A percentile compares a stretch with the other conserved stretches of the same genome.
These are phyloP conservation scores for Coenonympha arcania DNA, from an alignment of 2,888 invertebrate species.

Conservation along the genomic window DNA sequence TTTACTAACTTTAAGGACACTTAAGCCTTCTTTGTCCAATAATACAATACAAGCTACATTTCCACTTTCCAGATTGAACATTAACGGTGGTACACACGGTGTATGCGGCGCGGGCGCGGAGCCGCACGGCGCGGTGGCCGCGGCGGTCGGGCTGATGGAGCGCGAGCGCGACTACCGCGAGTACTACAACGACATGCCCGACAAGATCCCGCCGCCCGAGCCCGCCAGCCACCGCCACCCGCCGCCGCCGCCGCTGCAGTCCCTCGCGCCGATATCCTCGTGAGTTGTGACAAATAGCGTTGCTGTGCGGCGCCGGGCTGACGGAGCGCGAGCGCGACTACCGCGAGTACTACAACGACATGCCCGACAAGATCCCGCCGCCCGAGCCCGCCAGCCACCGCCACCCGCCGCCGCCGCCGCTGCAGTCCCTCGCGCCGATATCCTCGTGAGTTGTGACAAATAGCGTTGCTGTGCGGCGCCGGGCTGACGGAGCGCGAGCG, in stretches of 20 bases:
- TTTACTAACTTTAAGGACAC: too few relatives aligned
- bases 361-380: constrained; percentile 90
- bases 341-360: constrained; percentile 96
- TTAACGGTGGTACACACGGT: constrained; percentile 62
- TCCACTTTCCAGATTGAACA: constrained; percentile 46
- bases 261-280: constrained; percentile 38
- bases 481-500: constrained; percentile 79
- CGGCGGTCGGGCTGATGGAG: constrained; percentile 70
- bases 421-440: constrained; percentile 47
- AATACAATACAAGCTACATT: neutral
- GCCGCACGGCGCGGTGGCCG: constrained; percentile 58
- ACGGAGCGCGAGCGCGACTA: constrained; percentile 78
- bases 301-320: too few relatives aligned
- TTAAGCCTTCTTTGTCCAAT: too few relatives aligned
- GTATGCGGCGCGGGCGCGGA: constrained; percentile 36
- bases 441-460: constrained; percentile 16
- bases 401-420: constrained; percentile 66
- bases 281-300: neutral
- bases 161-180: constrained; percentile 81
- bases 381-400: constrained; percentile 80
- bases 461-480: too few relatives aligned
- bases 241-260: constrained; percentile 63
- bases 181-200: constrained; percentile 97
- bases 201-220: constrained; percentile 89
- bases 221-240: constrained; percentile 71